Percentiles rank a stretch among this genome's conserved stretches.
Evolutionary conservation across 2,113 vertebrate genomes (phyloP).

Genomic region (Grus americana): DNA sequence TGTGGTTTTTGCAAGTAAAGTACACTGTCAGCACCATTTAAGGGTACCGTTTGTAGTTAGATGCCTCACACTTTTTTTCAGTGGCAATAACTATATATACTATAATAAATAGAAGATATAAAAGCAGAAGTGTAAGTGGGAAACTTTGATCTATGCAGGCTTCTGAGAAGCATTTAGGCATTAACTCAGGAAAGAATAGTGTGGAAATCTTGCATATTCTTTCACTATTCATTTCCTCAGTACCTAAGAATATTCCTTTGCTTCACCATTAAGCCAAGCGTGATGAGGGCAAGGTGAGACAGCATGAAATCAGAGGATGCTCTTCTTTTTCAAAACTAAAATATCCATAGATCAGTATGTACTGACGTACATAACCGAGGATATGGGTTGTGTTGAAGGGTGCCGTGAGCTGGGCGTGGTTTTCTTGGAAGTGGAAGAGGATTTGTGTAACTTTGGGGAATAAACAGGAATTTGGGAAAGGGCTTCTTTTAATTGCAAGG

Average conservation of each 20-base stretch:
- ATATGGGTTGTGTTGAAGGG: background rate
- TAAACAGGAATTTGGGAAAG: background rate
- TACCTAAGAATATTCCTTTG: constrained; percentile 35
- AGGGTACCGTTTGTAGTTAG: background rate
- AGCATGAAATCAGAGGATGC: background rate
- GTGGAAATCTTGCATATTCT: constrained; percentile 32
- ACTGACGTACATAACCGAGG: background rate
- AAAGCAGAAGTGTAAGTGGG: background rate
- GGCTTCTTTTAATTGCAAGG: background rate
- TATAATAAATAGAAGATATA: background rate
- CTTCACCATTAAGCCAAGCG: background rate
- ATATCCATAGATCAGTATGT: background rate
- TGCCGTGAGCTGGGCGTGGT: background rate
- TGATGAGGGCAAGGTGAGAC: constrained; percentile 5
- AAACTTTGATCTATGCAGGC: constrained; percentile 16
- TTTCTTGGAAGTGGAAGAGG: background rate
- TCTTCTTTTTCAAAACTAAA: background rate
- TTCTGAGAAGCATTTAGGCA: background rate
- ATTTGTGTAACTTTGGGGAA: background rate
- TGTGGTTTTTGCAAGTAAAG: constrained; percentile 46
- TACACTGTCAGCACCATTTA: constrained; percentile 59
- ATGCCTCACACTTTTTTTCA: background rate
- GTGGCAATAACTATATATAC: constrained; percentile 13
- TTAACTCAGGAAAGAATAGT: constrained; percentile 23
- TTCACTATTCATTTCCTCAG: constrained; percentile 9